Percentiles rank a stretch among this genome's conserved stretches.
These are phyloP conservation scores for Asobara japonica DNA, from an alignment of 1,140 invertebrate species.

Conservation along the genomic window DNA sequence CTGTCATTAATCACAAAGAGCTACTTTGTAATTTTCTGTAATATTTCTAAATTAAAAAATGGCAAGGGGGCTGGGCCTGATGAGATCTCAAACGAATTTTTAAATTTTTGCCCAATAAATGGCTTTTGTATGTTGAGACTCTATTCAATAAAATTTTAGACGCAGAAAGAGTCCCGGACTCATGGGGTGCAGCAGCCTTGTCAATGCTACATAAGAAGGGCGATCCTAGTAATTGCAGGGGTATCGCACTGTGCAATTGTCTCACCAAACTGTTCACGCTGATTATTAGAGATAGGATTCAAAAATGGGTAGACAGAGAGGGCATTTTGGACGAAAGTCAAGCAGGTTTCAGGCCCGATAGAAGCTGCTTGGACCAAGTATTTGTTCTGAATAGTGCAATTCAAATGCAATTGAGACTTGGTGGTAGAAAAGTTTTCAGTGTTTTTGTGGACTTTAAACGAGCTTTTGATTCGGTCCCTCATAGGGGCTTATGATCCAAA, in stretches of 20 bases:
- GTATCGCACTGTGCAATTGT: too few relatives aligned
- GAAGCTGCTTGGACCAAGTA: conserved; percentile 20
- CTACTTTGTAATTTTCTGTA: neutral
- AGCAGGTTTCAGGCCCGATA: conserved; percentile 37
- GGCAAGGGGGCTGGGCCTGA: conserved; percentile 34
- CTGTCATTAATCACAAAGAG: neutral
- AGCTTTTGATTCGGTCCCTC: neutral
- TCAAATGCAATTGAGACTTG: neutral
- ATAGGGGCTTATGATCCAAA: neutral
- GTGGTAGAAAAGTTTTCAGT: neutral
- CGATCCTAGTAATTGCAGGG: neutral
- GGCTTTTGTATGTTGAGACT: neutral
- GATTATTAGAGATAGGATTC: too few relatives aligned
- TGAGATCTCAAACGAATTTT: conserved; percentile 34
- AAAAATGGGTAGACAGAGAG: conserved; percentile 13
- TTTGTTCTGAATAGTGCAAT: neutral
- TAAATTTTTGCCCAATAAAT: conserved; percentile 17
- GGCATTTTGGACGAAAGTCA: conserved; percentile 33
- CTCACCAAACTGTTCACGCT: conserved; percentile 43
- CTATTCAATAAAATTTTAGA: neutral
- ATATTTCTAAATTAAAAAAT: conserved; percentile 25
- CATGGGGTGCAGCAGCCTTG: neutral
- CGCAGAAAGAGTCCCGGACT: neutral
- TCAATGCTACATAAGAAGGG: neutral
- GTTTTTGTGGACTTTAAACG: conserved; percentile 9